Base-by-base conservation (phyloP, 2,888 invertebrate species). In the Venustoraphidia nigricollis region DNA sequence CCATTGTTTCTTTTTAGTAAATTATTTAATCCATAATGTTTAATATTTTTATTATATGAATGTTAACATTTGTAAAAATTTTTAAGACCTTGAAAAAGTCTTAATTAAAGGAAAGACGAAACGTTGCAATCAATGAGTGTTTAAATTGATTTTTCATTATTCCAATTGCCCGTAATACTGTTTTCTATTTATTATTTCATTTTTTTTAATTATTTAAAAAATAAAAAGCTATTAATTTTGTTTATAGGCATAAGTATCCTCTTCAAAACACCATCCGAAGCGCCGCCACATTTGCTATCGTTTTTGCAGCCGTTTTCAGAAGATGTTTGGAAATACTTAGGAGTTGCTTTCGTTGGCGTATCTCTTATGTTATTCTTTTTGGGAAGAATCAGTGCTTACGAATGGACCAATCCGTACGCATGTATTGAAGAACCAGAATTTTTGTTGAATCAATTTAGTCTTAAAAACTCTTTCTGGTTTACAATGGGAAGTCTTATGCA, bases 271-370 rank as follows among this genome's bases (percentile, higher is more conserved):
- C 92, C 95, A 0, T 79, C 77, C 50, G 86, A 87, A 57, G 80
- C 85, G 56, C 81, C 89, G 1, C 92, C 94, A 0, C 82, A 87
- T 60, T 69, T 94, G 8, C 94, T 93, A 63, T 92, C 93, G 2
- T 96, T 96, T 63, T 77, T 93, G 62, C 87, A 87, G 10, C 94
- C 95, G 1, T 86, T 96, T 63, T 87, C 90, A 0, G 71, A 73
- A 14, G 79, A 79, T 55, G 90, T 91, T 2, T 93, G 92, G 92
- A 66, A 86, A 17, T 88, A 82, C 68, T 72, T 96, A 56, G 81
- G 87, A 2, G 77, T 81, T 10, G 85, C 89, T 0, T 92, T 85
- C 59, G 70, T 88, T 36, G 75, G 83, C 10, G 88, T 91, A 1
- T 88, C 90, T 5, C 66, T 84, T 14, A 73, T 84, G 46, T 72